phyloP scores from a whole-genome alignment of 2,888 invertebrate genomes.

The Morinoia aosen region DNA sequence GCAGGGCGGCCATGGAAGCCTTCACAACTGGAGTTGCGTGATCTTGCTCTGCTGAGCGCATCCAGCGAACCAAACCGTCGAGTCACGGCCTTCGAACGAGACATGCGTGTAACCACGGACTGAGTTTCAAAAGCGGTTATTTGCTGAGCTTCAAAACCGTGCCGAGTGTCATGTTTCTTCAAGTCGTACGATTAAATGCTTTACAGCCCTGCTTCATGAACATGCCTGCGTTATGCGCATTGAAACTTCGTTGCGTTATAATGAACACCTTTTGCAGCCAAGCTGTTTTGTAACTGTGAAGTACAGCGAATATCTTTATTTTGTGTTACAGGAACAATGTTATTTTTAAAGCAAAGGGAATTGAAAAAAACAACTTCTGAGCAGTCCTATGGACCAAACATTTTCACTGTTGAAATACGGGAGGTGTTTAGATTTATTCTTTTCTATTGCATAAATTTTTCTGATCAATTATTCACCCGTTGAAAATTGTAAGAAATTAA shows the following conservation, averaged over 20 bases:
- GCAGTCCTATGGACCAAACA: too few relatives aligned
- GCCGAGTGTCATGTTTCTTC: background rate
- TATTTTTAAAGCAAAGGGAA: background rate
- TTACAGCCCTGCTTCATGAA: background rate
- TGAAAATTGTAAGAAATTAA: too few relatives aligned
- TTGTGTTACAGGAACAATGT: background rate
- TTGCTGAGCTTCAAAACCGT: background rate
- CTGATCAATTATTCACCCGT: too few relatives aligned
- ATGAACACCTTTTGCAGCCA: background rate
- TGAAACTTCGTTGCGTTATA: background rate
- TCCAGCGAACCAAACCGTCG: background rate
- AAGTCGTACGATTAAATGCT: background rate
- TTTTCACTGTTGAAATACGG: too few relatives aligned
- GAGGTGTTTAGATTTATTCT: too few relatives aligned
- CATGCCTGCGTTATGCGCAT: background rate
- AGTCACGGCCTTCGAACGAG: constrained; percentile 27
- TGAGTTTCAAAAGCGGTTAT: background rate
- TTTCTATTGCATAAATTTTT: too few relatives aligned
- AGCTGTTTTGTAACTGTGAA: background rate
- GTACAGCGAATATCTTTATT: background rate
- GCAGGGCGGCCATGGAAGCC: background rate
- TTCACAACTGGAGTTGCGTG: background rate
- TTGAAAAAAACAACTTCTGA: too few relatives aligned
- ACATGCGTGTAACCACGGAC: background rate
- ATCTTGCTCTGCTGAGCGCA: constrained; percentile 6